A percentile compares a stretch with the other conserved stretches of the same genome.
phyloP scores from a whole-genome alignment of 2,888 invertebrate genomes.

The Tipula vernalis region DNA sequence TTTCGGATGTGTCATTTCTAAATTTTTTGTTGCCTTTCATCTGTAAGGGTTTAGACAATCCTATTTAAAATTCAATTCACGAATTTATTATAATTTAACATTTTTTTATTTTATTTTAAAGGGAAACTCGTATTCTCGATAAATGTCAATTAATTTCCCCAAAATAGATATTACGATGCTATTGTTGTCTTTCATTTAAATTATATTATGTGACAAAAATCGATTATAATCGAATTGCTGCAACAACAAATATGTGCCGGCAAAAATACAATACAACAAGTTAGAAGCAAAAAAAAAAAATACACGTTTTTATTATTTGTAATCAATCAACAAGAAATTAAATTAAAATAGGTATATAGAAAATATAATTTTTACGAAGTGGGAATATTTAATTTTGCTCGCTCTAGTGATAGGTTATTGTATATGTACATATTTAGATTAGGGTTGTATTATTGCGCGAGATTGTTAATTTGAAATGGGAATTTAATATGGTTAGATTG shows the following conservation, averaged over 20 bases:
- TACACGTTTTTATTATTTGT: background rate
- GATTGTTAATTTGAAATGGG: background rate
- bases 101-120: background rate
- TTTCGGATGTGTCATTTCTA: background rate
- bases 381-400: background rate
- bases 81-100: background rate
- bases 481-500: background rate
- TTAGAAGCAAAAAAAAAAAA: background rate
- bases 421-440: background rate
- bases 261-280: background rate
- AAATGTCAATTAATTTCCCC: background rate
- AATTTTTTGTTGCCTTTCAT: background rate
- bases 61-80: background rate
- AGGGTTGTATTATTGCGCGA: background rate
- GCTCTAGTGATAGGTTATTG: background rate
- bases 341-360: background rate
- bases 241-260: background rate
- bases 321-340: background rate
- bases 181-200: background rate
- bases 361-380: background rate
- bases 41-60: background rate
- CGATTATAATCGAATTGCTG: background rate
- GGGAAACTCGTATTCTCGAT: background rate
- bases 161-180: background rate
- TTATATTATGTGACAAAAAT: background rate